Percentiles rank a stretch among this genome's conserved stretches.
Evolutionary conservation across 2,797 vertebrate species (phyloP).

Genomic region (Vireo griseus): DNA sequence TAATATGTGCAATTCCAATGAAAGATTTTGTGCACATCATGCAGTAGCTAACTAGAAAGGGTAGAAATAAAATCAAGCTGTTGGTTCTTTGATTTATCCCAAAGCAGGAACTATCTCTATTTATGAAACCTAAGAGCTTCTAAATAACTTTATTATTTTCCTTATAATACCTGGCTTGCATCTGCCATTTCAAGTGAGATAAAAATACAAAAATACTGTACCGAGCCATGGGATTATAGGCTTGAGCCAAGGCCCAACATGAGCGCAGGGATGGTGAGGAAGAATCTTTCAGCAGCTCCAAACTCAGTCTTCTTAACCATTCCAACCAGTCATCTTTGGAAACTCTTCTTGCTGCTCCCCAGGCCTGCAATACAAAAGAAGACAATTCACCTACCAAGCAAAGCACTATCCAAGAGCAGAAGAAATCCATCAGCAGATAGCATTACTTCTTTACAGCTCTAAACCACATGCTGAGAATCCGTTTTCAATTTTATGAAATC

Average conservation of each 20-base stretch:
- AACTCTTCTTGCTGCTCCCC: conserved; percentile 96
- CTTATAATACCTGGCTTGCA: not conserved
- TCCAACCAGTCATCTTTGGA: conserved; percentile 99
- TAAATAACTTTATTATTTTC: not conserved
- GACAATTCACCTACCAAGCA: not conserved
- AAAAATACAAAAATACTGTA: conserved; percentile 31
- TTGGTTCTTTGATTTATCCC: not conserved
- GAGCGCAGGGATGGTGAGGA: conserved; percentile 94
- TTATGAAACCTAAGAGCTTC: not conserved
- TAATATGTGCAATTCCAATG: not conserved
- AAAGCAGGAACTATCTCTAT: not conserved
- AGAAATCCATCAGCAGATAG: not conserved
- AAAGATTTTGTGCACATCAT: not conserved
- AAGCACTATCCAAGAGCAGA: not conserved
- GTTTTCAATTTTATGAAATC: not conserved
- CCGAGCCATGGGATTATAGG: conserved; percentile 98
- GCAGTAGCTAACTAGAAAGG: not conserved
- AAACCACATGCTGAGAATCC: not conserved
- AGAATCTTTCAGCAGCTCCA: conserved; percentile 96
- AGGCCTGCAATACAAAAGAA: conserved; percentile 79
- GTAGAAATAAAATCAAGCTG: not conserved
- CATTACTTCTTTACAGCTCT: not conserved
- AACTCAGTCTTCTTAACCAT: conserved; percentile 91
- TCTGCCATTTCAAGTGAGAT: not conserved
- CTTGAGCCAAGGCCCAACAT: conserved; percentile 97